Evolutionary conservation across 2,113 vertebrate genomes (phyloP).

Genomic region (Hucho hucho): DNA sequence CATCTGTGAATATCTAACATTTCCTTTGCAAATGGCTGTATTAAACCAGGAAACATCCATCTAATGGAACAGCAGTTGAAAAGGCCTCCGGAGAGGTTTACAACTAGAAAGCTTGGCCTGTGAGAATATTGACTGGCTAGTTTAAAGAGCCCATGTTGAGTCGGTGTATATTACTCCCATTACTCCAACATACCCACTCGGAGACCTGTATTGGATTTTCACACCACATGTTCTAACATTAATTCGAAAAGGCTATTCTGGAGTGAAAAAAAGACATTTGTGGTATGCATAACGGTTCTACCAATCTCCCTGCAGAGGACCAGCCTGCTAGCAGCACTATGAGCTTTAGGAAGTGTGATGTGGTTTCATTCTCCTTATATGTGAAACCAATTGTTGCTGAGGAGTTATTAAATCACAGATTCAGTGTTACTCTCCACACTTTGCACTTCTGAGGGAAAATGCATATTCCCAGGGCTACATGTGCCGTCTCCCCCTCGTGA

Average conservation of each 20-base stretch:
- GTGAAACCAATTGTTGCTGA: constrained; percentile 49
- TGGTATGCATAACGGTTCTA: neutral
- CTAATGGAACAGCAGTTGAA: constrained; percentile 23
- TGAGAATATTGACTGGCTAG: constrained; percentile 63
- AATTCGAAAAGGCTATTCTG: constrained; percentile 32
- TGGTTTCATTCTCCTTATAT: constrained; percentile 47
- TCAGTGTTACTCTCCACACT: constrained; percentile 56
- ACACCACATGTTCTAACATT: constrained; percentile 38
- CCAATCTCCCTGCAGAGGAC: neutral
- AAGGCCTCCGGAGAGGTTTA: constrained; percentile 42
- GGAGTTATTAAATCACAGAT: constrained; percentile 62
- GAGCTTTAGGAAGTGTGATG: constrained; percentile 49
- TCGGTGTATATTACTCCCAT: constrained; percentile 48
- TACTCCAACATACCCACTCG: constrained; percentile 48
- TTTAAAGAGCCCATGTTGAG: constrained; percentile 24
- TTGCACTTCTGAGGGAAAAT: constrained; percentile 21
- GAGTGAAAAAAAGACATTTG: constrained; percentile 1
- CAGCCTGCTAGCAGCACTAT: constrained; percentile 23
- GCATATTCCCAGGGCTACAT: constrained; percentile 18
- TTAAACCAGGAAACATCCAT: neutral
- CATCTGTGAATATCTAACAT: neutral
- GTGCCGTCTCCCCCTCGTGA: neutral
- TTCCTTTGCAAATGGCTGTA: neutral
- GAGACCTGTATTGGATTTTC: constrained; percentile 13
- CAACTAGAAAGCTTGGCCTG: constrained; percentile 39